These are phyloP conservation scores for Equus przewalskii DNA, from an alignment of 2,113 vertebrate species.

Conservation along the genomic window DNA sequence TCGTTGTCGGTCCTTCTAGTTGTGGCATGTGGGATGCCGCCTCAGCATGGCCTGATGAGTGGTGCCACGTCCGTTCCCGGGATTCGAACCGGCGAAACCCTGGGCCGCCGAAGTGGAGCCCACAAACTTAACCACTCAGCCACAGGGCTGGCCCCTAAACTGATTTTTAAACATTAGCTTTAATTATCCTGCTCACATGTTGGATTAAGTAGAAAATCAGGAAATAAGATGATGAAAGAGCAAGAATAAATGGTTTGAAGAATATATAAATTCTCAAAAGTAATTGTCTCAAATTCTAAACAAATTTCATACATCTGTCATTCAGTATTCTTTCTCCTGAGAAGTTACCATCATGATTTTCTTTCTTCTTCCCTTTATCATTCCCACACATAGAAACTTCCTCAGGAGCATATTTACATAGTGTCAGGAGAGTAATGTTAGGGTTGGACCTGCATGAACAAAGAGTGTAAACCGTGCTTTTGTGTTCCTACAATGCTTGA, in stretches of 20 bases:
- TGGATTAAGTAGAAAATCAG: slow-evolving; percentile 54
- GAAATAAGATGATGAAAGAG: background rate
- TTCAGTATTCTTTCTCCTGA: background rate
- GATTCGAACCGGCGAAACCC: too few species aligned
- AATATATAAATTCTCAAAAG: slow-evolving; percentile 42
- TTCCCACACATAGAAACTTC: background rate
- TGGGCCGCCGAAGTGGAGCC: too few species aligned
- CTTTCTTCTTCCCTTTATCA: background rate
- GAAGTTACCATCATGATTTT: background rate
- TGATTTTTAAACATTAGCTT: slow-evolving; percentile 49
- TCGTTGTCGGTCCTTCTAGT: too few species aligned
- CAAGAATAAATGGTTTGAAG: background rate
- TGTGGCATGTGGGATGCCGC: too few species aligned
- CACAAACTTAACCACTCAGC: too few species aligned
- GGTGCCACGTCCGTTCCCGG: too few species aligned
- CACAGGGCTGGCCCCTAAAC: background rate
- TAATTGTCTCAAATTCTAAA: slow-evolving; percentile 21
- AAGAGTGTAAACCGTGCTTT: background rate
- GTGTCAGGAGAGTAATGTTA: background rate
- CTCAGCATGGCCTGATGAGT: too few species aligned
- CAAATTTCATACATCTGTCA: background rate
- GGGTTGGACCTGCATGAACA: background rate
- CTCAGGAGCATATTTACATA: background rate
- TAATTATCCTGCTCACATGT: background rate
- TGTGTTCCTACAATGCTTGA: slow-evolving; percentile 32